Evolutionary conservation across 2,113 vertebrate genomes (phyloP), one percentile per base, ranked within the genome.

Genomic region (Megaleporinus macrocephalus): DNA sequence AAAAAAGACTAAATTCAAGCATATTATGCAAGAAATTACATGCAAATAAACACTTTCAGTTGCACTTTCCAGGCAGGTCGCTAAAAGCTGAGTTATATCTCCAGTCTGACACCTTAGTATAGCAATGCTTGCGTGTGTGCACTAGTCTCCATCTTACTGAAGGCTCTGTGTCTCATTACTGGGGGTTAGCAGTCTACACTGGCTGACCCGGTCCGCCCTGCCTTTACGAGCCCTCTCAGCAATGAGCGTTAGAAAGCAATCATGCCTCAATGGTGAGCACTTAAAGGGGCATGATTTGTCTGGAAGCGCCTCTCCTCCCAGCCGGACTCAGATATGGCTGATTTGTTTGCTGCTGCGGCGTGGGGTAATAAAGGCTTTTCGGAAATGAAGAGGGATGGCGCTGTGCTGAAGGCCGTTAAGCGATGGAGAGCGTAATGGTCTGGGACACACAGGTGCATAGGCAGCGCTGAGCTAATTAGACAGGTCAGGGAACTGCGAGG

Each of bases 381-480:
- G 74, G 68, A 85, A 82, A 76, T 79, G 44, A 85, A 79, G 71
- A 26, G 55, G 65, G 63, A 77, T 79, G 80, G 51, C 47, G 59
- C 20, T 29, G 76, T 10, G 13, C 70, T 79, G 74, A 70, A 83
- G 69, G 72, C 79, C 63, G 55, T 66, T 82, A 74, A 80, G 62
- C 33, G 82, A 85, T 84, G 79, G 75, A 69, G 44, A 24, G 68
- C 36, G 29, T 87, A 87, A 87, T 87, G 71, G 82, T 33, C 26
- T 73, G 44, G 44, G 87, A 87, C 85, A 81, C 84, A 81, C 88
- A 86, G 84, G 85, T 89, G 85, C 78, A 70, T 79, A 79, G 73
- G 72, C 49, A 49, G 77, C 73, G 55, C 63, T 77, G 74, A 82
- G 57, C 57, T 86, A 88, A 88, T 88, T 88, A 86, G 82, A 80